Conservation (phyloP, 1,140 invertebrate species). For the Lerema accius region DNA sequence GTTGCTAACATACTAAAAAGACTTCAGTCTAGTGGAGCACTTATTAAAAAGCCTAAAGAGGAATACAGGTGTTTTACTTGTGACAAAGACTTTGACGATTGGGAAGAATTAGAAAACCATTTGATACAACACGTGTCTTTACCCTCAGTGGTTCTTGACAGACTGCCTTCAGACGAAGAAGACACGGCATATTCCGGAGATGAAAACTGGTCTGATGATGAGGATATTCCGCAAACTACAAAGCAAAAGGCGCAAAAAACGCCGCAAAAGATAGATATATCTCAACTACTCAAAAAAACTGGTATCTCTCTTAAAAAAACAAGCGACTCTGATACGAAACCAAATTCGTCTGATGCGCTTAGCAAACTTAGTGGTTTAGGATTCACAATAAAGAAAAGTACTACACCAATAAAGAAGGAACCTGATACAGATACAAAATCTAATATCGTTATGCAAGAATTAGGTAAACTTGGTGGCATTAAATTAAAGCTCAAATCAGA, state of each 20-base stretch:
- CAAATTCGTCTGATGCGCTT: slow-evolving; percentile 53
- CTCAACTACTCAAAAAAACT: slow-evolving; percentile 67
- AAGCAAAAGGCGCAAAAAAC: slow-evolving; percentile 43
- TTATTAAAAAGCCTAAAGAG: slow-evolving; percentile 67
- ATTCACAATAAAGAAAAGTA: slow-evolving; percentile 73
- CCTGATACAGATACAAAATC: slow-evolving; percentile 46
- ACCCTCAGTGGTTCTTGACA: slow-evolving; percentile 62
- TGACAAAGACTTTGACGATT: slow-evolving; percentile 57
- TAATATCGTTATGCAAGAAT: slow-evolving; percentile 62
- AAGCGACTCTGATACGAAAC: slow-evolving; percentile 38
- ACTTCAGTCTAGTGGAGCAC: slow-evolving; percentile 62
- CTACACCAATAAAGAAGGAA: slow-evolving; percentile 65
- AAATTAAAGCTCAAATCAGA: slow-evolving; percentile 74
- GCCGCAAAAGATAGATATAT: slow-evolving; percentile 73
- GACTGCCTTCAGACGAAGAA: slow-evolving; percentile 74
- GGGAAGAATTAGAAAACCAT: slow-evolving; percentile 67
- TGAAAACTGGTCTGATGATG: slow-evolving; percentile 75
- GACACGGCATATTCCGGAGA: slow-evolving; percentile 59
- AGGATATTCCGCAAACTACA: slow-evolving; percentile 45
- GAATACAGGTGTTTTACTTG: slow-evolving; percentile 67
- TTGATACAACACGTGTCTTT: slow-evolving; percentile 69
- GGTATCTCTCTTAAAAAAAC: slow-evolving; percentile 65
- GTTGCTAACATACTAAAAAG: slow-evolving; percentile 61
- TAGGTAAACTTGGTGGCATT: slow-evolving; percentile 68
- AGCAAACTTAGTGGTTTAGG: slow-evolving; percentile 71